phyloP scores from a whole-genome alignment of 2,113 vertebrate genomes.

The Myodes glareolus region DNA sequence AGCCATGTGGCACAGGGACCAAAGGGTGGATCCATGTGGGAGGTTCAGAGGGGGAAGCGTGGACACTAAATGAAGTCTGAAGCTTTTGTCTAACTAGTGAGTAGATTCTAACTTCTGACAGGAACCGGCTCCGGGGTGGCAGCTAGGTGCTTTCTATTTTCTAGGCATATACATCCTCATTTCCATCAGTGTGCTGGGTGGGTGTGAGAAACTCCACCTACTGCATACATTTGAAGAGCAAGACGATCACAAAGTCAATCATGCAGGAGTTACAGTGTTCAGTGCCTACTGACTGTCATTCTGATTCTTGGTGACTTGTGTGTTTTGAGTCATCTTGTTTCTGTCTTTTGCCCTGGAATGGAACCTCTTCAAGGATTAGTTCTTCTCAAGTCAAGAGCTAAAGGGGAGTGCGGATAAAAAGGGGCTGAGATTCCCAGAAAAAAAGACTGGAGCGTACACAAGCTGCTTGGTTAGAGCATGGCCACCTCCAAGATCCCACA shows the following conservation, averaged over 20 bases:
- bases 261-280: background rate
- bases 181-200: too few species aligned
- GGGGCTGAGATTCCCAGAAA: background rate
- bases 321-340: background rate
- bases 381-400: background rate
- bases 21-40: fast-evolving
- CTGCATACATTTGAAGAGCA: background rate
- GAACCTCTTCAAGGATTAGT: background rate
- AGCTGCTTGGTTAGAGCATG: background rate
- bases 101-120: background rate
- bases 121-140: too few species aligned
- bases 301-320: background rate
- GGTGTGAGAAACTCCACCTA: background rate
- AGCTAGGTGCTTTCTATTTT: background rate
- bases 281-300: too few species aligned
- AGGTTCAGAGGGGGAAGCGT: background rate
- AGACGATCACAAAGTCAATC: background rate
- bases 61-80: background rate
- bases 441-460: background rate
- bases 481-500: background rate
- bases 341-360: background rate
- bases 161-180: background rate
- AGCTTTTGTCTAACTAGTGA: background rate
- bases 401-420: background rate
- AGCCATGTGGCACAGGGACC: background rate